These are phyloP conservation scores for Scotopteryx bipunctaria DNA, from an alignment of 2,888 invertebrate genomes.

Conservation along the genomic window DNA sequence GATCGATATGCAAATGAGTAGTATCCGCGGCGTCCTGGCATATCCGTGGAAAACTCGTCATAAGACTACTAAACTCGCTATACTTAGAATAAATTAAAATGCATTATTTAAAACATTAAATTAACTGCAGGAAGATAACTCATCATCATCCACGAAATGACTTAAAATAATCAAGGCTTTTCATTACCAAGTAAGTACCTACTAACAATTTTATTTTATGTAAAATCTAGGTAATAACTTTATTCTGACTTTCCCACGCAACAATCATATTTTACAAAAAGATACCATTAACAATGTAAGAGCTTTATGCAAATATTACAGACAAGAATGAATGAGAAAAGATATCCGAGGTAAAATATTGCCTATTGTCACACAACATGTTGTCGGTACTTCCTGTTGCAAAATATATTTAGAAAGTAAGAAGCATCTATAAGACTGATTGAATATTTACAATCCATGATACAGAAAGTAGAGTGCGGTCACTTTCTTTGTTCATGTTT, in stretches of 20 bases:
- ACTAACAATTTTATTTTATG: no score
- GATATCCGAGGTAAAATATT: constrained; percentile 47
- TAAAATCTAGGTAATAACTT: no score
- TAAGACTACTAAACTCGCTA: constrained; percentile 10
- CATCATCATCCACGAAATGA: no score
- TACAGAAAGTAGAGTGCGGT: background rate
- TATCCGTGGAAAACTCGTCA: constrained; percentile 27
- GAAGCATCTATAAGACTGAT: no score
- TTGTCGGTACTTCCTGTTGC: constrained; percentile 31
- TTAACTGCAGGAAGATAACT: no score
- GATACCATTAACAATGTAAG: constrained; percentile 30
- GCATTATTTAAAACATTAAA: constrained; percentile 3
- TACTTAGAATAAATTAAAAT: constrained; percentile 5
- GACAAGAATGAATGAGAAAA: constrained; percentile 55
- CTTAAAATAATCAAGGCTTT: no score
- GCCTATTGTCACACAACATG: constrained; percentile 51
- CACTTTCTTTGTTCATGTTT: no score
- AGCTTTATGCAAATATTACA: constrained; percentile 55
- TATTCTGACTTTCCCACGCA: background rate
- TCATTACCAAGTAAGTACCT: no score
- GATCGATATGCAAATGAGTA: constrained; percentile 49
- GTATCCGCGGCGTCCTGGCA: constrained; percentile 37
- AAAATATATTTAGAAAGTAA: constrained; percentile 1
- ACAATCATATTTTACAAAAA: constrained; percentile 13
- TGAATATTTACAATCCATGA: background rate